Evolutionary conservation across 2,113 vertebrate species (phyloP).

Genomic region (Oreocharis arfaki): DNA sequence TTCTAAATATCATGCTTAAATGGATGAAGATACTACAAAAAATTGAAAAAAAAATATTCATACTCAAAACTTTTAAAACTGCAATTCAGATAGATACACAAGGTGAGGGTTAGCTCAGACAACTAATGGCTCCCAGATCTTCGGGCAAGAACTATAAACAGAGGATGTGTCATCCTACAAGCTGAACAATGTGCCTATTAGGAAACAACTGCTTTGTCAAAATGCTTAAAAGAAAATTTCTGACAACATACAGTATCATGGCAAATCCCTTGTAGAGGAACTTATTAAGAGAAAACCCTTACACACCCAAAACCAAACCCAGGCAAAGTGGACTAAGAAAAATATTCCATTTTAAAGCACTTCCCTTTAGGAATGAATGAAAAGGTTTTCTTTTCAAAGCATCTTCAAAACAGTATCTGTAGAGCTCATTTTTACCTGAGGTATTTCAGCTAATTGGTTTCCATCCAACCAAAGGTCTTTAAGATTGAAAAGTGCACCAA

Average conservation of each 20-base stretch:
- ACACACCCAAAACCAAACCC: background rate
- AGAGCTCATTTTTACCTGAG: constrained; percentile 77
- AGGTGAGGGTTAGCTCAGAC: background rate
- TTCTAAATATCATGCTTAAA: background rate
- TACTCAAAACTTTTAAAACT: background rate
- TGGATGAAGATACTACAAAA: background rate
- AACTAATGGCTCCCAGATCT: background rate
- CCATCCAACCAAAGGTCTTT: constrained; percentile 98
- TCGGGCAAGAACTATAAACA: background rate
- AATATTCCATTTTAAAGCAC: background rate
- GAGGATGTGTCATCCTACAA: background rate
- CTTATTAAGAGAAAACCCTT: background rate
- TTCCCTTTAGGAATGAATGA: background rate
- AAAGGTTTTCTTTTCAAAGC: background rate
- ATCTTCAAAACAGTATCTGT: background rate
- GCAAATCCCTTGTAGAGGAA: background rate
- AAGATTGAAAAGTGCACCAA: constrained; percentile 91
- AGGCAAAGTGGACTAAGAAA: background rate
- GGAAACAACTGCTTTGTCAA: background rate
- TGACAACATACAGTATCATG: background rate
- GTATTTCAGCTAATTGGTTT: constrained; percentile 92
- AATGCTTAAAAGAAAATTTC: background rate
- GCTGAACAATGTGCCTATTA: background rate
- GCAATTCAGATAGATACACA: background rate
- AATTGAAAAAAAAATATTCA: background rate